Evolutionary conservation across 2,797 vertebrate genomes (phyloP).

Genomic region (Rallus crepitans): DNA sequence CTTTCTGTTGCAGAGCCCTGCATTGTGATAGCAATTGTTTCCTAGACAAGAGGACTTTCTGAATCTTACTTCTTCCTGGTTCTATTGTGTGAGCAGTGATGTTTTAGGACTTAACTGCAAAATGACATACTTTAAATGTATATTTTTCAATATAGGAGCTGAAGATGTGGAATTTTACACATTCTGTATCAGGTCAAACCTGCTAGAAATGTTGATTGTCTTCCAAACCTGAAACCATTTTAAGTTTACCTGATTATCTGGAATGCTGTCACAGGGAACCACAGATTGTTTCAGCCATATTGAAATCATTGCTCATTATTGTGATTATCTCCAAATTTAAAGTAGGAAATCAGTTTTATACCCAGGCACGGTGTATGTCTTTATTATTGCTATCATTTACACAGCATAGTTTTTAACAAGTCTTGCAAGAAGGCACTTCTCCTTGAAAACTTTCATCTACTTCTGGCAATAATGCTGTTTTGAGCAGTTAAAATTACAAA

Average conservation of each 20-base stretch:
- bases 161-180: not conserved
- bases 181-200: not conserved
- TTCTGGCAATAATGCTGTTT: not conserved
- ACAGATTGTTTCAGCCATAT: not conserved
- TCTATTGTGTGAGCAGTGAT: not conserved
- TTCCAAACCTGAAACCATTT: not conserved
- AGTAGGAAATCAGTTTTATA: not conserved
- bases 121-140: not conserved
- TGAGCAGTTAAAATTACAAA: not conserved
- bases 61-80: not conserved
- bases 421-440: not conserved
- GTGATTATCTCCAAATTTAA: not conserved
- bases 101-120: not conserved
- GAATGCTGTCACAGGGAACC: not conserved
- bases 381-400: not conserved
- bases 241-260: not conserved
- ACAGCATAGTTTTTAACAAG: not conserved
- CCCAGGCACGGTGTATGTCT: not conserved
- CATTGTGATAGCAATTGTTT: accelerated
- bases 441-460: not conserved
- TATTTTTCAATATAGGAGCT: not conserved
- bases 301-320: not conserved
- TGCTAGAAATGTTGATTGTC: not conserved
- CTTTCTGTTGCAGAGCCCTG: not conserved
- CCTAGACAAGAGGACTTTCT: not conserved